These are phyloP conservation scores for Holcopasites calliopsidis DNA, from an alignment of 1,140 invertebrate genomes.

Conservation along the genomic window DNA sequence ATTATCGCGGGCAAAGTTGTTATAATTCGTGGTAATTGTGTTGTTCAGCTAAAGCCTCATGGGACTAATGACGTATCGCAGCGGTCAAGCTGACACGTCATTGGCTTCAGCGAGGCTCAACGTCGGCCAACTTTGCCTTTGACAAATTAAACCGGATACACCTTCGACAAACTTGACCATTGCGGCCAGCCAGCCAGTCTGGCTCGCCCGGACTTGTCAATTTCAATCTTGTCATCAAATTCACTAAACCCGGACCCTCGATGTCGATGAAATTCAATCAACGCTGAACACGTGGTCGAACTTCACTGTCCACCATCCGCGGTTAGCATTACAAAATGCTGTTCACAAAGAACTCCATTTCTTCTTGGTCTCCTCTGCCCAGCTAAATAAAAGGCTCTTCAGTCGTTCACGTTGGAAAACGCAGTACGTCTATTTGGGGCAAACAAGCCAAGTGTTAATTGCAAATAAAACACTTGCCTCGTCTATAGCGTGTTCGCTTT, in stretches of 20 bases:
- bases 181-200: background rate
- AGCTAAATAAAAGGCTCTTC: no score
- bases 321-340: no score
- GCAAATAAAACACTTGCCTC: conserved; percentile 8
- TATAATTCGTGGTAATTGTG: no score
- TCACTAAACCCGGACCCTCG: background rate
- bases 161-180: conserved; percentile 30
- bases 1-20: background rate
- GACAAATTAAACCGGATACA: conserved; percentile 37
- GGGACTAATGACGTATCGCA: background rate
- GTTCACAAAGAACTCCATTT: no score
- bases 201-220: conserved; percentile 17
- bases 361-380: no score
- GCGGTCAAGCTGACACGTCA: background rate
- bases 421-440: no score
- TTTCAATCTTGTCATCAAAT: conserved; percentile 20
- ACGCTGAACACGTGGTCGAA: background rate
- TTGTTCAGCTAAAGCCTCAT: background rate
- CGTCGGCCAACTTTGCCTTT: conserved; percentile 26
- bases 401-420: no score
- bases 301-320: background rate
- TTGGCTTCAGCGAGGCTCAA: background rate
- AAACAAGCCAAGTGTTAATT: background rate
- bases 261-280: conserved; percentile 6
- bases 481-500: background rate